Evolutionary conservation across 2,888 invertebrate genomes (phyloP).

Genomic region (Cryptocephalus moraei): DNA sequence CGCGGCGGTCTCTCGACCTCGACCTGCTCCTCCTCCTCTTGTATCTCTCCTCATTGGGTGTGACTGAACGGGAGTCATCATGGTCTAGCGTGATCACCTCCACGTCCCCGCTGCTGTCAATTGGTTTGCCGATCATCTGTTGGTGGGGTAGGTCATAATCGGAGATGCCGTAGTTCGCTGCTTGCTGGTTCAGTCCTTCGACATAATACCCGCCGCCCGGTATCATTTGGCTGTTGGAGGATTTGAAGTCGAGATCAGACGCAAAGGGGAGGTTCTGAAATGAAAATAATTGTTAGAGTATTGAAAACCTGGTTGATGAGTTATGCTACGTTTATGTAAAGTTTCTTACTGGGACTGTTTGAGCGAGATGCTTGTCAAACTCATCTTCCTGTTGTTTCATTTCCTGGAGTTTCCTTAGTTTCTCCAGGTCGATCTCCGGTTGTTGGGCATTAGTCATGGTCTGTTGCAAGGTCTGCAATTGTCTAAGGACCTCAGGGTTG

Average conservation of each 20-base stretch:
- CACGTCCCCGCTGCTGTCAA: constrained; percentile 42
- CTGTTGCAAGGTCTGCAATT: constrained; percentile 62
- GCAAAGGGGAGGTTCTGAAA: constrained; percentile 54
- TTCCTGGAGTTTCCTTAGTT: constrained; percentile 55
- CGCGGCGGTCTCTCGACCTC: constrained; percentile 32
- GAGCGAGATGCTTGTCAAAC: constrained; percentile 64
- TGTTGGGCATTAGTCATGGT: constrained; percentile 40
- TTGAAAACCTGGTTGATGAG: background rate
- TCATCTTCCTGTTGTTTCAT: constrained; percentile 66
- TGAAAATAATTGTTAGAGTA: background rate
- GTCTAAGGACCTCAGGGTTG: constrained; percentile 82
- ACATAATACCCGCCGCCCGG: constrained; percentile 13
- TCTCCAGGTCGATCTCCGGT: constrained; percentile 53
- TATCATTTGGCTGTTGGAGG: constrained; percentile 29
- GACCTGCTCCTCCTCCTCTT: constrained; percentile 31
- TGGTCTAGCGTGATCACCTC: constrained; percentile 44
- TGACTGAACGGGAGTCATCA: constrained; percentile 42
- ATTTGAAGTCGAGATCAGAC: constrained; percentile 53
- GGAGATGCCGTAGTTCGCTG: constrained; percentile 42
- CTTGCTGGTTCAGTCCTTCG: constrained; percentile 42
- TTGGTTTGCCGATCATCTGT: constrained; percentile 26
- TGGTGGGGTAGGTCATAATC: constrained; percentile 4
- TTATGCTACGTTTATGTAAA: no score
- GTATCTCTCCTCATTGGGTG: constrained; percentile 34
- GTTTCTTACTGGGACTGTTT: constrained; percentile 54